phyloP scores from a whole-genome alignment of 2,888 invertebrate species.

The Dicyrtomina minuta region DNA sequence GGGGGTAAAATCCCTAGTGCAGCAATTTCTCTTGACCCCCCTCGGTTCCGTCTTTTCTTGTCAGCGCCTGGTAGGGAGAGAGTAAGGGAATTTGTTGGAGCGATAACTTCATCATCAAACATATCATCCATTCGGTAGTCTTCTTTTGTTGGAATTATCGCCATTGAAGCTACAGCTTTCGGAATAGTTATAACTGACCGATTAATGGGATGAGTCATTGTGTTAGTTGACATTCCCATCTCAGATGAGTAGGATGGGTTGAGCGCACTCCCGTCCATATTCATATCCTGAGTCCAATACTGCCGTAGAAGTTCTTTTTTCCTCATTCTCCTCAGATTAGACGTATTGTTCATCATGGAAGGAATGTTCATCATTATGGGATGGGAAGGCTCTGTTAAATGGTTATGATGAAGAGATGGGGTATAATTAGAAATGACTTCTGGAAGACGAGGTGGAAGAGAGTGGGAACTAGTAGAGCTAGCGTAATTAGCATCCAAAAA shows the following conservation, averaged over 20 bases:
- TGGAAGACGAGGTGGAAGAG: neutral
- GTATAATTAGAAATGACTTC: constrained; percentile 40
- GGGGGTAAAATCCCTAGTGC: constrained; percentile 51
- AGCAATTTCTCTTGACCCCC: constrained; percentile 56
- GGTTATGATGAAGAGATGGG: constrained; percentile 23
- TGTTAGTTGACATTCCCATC: constrained; percentile 60
- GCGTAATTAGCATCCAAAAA: constrained; percentile 72
- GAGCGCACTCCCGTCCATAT: constrained; percentile 73
- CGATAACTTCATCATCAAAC: neutral
- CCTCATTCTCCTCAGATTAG: constrained; percentile 79
- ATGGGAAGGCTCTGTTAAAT: constrained; percentile 31
- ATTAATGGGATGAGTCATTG: constrained; percentile 59
- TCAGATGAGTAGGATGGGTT: constrained; percentile 60
- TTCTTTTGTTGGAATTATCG: constrained; percentile 68
- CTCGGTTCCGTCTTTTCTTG: constrained; percentile 59
- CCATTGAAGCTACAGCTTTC: constrained; percentile 86
- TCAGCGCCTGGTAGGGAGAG: constrained; percentile 26
- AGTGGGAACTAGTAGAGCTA: constrained; percentile 36
- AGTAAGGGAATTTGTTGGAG: neutral
- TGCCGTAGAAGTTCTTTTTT: constrained; percentile 84
- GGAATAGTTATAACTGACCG: constrained; percentile 79
- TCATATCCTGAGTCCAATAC: constrained; percentile 83
- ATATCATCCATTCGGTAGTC: constrained; percentile 62
- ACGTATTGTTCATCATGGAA: constrained; percentile 58
- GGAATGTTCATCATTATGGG: constrained; percentile 33